These are phyloP conservation scores for Chironomus striatipennis DNA, from an alignment of 1,140 invertebrate species.

Conservation along the genomic window DNA sequence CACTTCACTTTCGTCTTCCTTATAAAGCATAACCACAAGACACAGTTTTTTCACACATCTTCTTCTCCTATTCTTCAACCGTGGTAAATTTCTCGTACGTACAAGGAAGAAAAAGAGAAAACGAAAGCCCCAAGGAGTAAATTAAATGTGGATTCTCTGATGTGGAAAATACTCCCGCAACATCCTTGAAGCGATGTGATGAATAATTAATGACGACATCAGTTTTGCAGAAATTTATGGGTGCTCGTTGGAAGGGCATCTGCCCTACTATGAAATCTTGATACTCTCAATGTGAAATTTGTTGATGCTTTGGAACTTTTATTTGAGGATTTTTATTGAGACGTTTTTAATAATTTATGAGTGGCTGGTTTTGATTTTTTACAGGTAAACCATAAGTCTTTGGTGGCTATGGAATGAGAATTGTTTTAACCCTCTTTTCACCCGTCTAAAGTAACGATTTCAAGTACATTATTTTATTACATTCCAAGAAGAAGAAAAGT, in stretches of 20 bases:
- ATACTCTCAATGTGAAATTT: too few species aligned
- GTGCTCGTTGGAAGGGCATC: neutral
- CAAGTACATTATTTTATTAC: too few species aligned
- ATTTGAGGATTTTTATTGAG: too few species aligned
- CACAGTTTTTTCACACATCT: neutral
- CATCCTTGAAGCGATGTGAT: slow-evolving; percentile 11
- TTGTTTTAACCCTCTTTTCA: too few species aligned
- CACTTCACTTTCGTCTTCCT: neutral
- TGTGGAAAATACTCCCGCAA: neutral
- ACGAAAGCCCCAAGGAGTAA: neutral
- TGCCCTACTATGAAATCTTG: neutral
- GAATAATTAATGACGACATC: slow-evolving; percentile 13
- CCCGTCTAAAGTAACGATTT: too few species aligned
- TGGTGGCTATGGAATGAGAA: too few species aligned
- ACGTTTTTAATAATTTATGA: too few species aligned
- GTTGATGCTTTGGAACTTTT: too few species aligned
- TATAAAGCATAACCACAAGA: neutral
- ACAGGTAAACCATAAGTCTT: too few species aligned
- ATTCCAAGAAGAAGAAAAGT: too few species aligned
- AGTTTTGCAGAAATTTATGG: slow-evolving; percentile 11
- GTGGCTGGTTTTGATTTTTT: too few species aligned
- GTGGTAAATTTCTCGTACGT: too few species aligned
- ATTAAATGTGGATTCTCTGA: slow-evolving; percentile 13
- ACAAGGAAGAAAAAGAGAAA: neutral
- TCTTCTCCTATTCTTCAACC: neutral